These are phyloP conservation scores for Chanos chanos DNA, from an alignment of 2,797 vertebrate species.

Conservation along the genomic window DNA sequence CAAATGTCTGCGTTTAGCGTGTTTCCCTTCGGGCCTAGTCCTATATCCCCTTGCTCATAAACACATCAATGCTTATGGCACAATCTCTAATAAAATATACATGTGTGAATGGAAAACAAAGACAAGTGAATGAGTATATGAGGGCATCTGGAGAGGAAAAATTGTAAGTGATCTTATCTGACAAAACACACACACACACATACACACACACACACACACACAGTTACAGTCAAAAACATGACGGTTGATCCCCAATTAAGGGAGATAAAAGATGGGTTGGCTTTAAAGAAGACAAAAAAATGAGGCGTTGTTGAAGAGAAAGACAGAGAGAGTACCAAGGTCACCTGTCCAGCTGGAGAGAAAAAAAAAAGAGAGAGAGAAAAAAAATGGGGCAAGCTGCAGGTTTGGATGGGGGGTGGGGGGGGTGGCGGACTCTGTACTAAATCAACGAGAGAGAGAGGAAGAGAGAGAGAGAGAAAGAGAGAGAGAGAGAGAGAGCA, in stretches of 20 bases:
- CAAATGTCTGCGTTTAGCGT: constrained; percentile 24
- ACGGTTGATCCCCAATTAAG: neutral
- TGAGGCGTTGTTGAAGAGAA: constrained; percentile 11
- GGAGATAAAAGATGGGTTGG: neutral
- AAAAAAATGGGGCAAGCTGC: constrained; percentile 17
- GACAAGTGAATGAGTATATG: too few relatives aligned
- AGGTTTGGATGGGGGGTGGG: too few relatives aligned
- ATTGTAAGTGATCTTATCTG: too few relatives aligned
- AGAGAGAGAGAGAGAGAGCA: constrained; percentile 60
- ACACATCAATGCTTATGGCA: too few relatives aligned
- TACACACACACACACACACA: neutral
- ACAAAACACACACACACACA: neutral
- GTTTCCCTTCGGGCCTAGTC: constrained; percentile 31
- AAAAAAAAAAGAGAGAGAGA: neutral
- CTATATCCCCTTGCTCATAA: constrained; percentile 12
- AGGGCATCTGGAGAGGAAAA: too few relatives aligned
- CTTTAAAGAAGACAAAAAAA: constrained; percentile 11
- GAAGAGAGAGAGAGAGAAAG: neutral
- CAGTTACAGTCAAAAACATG: neutral
- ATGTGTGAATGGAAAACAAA: constrained; percentile 31
- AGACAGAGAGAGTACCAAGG: constrained; percentile 71
- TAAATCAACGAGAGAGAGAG: constrained; percentile 59
- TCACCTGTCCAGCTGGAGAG: constrained; percentile 72
- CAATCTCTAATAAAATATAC: too few relatives aligned
- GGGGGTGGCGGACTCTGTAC: too few relatives aligned